A percentile compares a stretch with the other conserved stretches of the same genome.
phyloP scores from a whole-genome alignment of 2,888 invertebrate genomes.

The Apotomis capreana region DNA sequence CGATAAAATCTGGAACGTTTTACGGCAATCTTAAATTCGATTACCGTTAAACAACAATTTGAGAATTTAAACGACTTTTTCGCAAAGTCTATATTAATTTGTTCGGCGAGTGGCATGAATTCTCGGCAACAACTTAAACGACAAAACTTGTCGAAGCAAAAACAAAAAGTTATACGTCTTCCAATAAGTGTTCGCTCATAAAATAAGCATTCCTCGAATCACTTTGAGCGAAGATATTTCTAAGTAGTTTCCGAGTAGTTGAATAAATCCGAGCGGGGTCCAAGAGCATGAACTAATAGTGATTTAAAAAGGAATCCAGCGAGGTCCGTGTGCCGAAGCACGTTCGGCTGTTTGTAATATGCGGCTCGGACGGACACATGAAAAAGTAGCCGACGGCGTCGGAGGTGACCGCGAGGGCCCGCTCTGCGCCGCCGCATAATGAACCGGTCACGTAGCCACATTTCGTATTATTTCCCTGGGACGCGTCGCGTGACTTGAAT shows the following conservation, averaged over 20 bases:
- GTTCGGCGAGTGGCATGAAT: slow-evolving; percentile 1
- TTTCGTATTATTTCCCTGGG: slow-evolving; percentile 84
- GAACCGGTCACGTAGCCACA: slow-evolving; percentile 83
- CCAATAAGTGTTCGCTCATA: slow-evolving; percentile 43
- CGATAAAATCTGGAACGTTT: slow-evolving; percentile 82
- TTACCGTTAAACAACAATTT: slow-evolving; percentile 81
- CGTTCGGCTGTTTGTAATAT: slow-evolving; percentile 66
- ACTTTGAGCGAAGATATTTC: slow-evolving; percentile 27
- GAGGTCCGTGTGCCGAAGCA: slow-evolving; percentile 57
- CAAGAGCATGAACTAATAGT: slow-evolving; percentile 50
- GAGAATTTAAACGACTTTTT: slow-evolving; percentile 62
- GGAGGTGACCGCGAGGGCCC: slow-evolving; percentile 65
- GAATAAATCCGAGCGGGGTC: slow-evolving; percentile 51
- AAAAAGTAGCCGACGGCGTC: slow-evolving; percentile 50
- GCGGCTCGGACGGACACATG: slow-evolving; percentile 55
- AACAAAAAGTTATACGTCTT: slow-evolving; percentile 13
- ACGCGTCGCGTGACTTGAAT: slow-evolving; percentile 82
- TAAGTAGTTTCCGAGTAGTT: slow-evolving; percentile 42
- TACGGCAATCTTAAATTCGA: slow-evolving; percentile 82
- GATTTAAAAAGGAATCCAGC: slow-evolving; percentile 61
- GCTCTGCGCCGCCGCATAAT: slow-evolving; percentile 77
- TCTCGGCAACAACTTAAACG: slow-evolving; percentile 18
- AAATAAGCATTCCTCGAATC: slow-evolving; percentile 43
- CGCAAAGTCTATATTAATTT: slow-evolving; percentile 49
- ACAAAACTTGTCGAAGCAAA: slow-evolving; percentile 42